Evolutionary conservation across 1,140 invertebrate species (phyloP), one percentile per base, ranked within the genome.

Genomic region (Drepana arcuata): DNA sequence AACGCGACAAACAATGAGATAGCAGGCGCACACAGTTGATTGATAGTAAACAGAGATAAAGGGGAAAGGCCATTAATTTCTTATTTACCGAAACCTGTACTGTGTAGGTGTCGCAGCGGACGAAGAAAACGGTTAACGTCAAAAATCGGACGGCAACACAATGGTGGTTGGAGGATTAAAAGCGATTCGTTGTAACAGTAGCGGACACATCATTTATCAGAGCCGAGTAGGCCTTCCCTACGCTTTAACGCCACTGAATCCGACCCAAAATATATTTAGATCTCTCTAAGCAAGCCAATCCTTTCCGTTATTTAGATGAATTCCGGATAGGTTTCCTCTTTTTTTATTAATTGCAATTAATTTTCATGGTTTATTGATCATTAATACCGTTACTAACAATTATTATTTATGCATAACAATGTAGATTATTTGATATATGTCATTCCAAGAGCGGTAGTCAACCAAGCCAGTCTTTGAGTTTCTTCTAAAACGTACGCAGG

Each of bases 141-240:
- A 81, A 72, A 70, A 68, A 65, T 70, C 45, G 48, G 60, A 69
- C 60, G 57, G 43, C 37, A 34, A 66, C 65, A 75, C 71, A 78
- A 78, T 70, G 56, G 62, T 58, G 41, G 52, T 35, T 42, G 24
- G 58, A 63, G 67, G 67, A 77, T 78, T 79, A 79, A 81, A 81
- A 81, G 74, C 70, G 58, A 81, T 75, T 57, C 61, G 63, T 39
- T 81, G 77, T 81, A 73, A 48, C 66, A 57, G 70, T 67, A 70
- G 65, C 68, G 30, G 56, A 54, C 58, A 42, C 53, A 70, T 81
- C 73, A 81, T 81, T 81, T 81, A 81, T 81, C 73, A 81, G 63
- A 51, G 64, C 73, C 78, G 63, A 49, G 63, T 57, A 61, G 53
- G 59, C 48, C 55, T 41, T 39, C 42, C 41, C 35, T 39, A 41